Evolutionary conservation across 2,113 vertebrate species (phyloP), one percentile per base, ranked within the genome.

Genomic region (Colossoma macropomum): DNA sequence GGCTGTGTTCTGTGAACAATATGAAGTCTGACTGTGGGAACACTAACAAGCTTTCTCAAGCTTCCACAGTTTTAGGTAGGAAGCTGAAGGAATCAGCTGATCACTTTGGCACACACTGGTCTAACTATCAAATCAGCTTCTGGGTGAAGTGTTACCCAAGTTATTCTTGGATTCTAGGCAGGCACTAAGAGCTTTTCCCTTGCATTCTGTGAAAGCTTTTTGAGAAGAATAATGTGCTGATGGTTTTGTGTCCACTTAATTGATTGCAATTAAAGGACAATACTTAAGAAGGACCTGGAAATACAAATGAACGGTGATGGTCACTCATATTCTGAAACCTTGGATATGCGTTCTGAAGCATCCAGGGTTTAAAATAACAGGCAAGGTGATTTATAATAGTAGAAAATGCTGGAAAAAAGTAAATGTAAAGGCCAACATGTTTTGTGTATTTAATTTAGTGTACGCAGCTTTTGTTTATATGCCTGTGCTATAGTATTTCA

Each of bases 131-230:
- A 38, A 38, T 69, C 66, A 69, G 66, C 66, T 38, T 23, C 66
- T 82, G 30, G 76, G 34, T 84, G 69, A 83, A 76, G 82, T 66
- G 80, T 66, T 78, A 59, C 11, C 54, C 38, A 21, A 68, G 82
- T 83, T 86, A 85, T 89, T 89, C 75, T 84, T 80, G 82, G 77
- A 48, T 79, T 84, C 60, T 50, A 59, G 54, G 80, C 74, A 23
- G 45, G 72, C 21, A 23, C 41, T 9, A 52, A 30, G 25, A 59
- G 69, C 77, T 85, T 86, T 70, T 30, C 28, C 56, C 59, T 74
- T 60, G 41, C 27, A 4, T 79, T 82, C 66, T 50, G 25, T 56
- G 8, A 38, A 38, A 68, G 10, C 76, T 9, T 73, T 60, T 59
- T 59, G 30, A 28, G 41, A 27, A 78, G n/a, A 56, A 34, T 59